Conservation (phyloP, 2,113 vertebrate species). For the Sinocyclocheilus anophthalmus region DNA sequence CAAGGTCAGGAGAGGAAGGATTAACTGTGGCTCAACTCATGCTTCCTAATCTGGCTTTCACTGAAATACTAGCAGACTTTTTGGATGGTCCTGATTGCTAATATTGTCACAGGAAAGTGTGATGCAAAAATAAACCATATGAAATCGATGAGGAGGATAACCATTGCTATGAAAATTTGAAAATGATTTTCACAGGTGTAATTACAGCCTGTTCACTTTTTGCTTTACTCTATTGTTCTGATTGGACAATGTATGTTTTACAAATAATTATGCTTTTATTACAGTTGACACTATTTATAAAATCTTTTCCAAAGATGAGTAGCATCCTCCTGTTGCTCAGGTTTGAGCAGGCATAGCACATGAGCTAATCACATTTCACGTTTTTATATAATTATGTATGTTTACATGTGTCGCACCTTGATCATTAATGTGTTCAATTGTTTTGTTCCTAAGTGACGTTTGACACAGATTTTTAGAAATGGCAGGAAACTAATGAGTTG, state of each 20-base stretch:
- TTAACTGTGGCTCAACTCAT: background rate
- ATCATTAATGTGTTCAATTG: background rate
- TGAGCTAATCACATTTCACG: background rate
- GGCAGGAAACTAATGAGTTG: conserved; percentile 19
- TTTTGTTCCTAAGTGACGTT: background rate
- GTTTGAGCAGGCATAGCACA: background rate
- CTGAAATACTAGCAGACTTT: background rate
- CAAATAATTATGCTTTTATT: background rate
- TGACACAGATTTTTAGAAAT: background rate
- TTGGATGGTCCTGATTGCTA: background rate
- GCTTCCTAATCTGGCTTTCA: conserved; percentile 10
- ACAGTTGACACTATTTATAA: background rate
- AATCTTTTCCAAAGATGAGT: too few relatives aligned
- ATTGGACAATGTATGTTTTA: background rate
- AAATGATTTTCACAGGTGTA: background rate
- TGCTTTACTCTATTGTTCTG: background rate
- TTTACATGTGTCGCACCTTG: too few relatives aligned
- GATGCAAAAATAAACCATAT: background rate
- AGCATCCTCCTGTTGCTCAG: too few relatives aligned
- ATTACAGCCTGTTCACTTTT: background rate
- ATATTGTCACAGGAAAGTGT: background rate
- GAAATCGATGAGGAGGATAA: background rate
- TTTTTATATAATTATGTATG: background rate
- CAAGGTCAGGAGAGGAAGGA: conserved; percentile 7
- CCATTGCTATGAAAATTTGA: background rate